Conservation (phyloP, 2,797 vertebrate genomes). For the Mionectes olivaceus region DNA sequence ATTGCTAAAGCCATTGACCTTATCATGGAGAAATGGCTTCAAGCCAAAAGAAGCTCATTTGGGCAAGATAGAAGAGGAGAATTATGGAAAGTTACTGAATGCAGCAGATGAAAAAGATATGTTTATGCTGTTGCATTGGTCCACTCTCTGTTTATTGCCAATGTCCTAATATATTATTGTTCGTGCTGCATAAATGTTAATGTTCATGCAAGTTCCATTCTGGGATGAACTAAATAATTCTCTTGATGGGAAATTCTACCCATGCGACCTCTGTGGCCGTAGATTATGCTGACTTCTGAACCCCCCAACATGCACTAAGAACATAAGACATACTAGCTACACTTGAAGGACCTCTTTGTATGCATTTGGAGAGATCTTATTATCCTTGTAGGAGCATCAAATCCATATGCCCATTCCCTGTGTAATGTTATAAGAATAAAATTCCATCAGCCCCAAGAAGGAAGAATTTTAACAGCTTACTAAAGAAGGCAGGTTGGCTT, state of each 20-base stretch:
- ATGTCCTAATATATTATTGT: background rate
- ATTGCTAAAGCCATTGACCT: constrained; percentile 47
- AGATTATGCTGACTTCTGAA: background rate
- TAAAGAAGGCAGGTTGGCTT: background rate
- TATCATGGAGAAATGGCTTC: constrained; percentile 34
- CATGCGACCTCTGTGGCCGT: background rate
- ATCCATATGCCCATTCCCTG: background rate
- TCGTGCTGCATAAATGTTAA: background rate
- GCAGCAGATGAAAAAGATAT: background rate
- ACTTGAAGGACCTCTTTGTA: background rate
- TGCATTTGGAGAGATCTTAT: background rate
- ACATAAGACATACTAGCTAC: background rate
- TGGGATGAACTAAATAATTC: background rate
- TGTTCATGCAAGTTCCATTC: background rate
- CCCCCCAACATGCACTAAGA: background rate
- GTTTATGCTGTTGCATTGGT: background rate
- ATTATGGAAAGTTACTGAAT: background rate
- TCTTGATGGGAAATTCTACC: background rate
- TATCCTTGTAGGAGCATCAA: background rate
- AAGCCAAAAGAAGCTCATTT: constrained; percentile 51
- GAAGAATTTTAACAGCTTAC: background rate
- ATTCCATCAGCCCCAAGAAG: background rate
- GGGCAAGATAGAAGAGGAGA: constrained; percentile 30
- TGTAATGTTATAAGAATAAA: background rate
- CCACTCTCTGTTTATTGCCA: background rate